Percentiles rank a stretch among this genome's conserved stretches.
phyloP scores from a whole-genome alignment of 1,140 invertebrate genomes.

The Nasonia vitripennis region DNA sequence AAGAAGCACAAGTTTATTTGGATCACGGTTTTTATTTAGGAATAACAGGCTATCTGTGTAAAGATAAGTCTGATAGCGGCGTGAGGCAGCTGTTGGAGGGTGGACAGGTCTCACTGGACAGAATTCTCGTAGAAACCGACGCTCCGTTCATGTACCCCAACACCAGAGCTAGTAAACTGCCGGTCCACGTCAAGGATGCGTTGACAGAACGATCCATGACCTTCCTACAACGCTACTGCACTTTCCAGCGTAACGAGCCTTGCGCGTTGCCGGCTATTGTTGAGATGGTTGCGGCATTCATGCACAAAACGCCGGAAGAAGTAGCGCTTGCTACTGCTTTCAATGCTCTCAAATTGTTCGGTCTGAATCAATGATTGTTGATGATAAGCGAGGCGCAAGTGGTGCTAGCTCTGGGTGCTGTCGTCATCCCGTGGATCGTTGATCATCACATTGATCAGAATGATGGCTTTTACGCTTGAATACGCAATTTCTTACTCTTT shows the following conservation, averaged over 20 bases:
- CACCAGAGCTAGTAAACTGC: conserved; percentile 93
- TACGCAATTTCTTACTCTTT: conserved; percentile 35
- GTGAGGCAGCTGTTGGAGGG: conserved; percentile 89
- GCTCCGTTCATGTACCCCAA: conserved; percentile 98
- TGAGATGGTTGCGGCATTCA: conserved; percentile 94
- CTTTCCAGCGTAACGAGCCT: conserved; percentile 97
- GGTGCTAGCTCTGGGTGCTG: conserved; percentile 47
- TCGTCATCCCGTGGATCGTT: conserved; percentile 6
- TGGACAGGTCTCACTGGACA: conserved; percentile 87
- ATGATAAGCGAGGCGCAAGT: conserved; percentile 53
- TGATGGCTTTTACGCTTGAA: conserved; percentile 17
- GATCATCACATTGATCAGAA: conserved; percentile 8
- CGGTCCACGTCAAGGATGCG: conserved; percentile 88
- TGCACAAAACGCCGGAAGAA: conserved; percentile 90
- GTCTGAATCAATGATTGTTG: conserved; percentile 82
- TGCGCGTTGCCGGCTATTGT: conserved; percentile 94
- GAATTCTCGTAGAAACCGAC: conserved; percentile 92
- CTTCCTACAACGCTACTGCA: conserved; percentile 87
- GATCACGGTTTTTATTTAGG: conserved; percentile 91
- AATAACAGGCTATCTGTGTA: conserved; percentile 92
- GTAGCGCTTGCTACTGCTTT: conserved; percentile 94
- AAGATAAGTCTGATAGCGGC: conserved; percentile 94
- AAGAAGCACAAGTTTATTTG: conserved; percentile 91
- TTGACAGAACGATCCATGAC: conserved; percentile 89
- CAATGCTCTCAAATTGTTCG: conserved; percentile 95